Base-by-base conservation (phyloP, 2,888 invertebrate genomes). In the Ptychoptera albimana region DNA sequence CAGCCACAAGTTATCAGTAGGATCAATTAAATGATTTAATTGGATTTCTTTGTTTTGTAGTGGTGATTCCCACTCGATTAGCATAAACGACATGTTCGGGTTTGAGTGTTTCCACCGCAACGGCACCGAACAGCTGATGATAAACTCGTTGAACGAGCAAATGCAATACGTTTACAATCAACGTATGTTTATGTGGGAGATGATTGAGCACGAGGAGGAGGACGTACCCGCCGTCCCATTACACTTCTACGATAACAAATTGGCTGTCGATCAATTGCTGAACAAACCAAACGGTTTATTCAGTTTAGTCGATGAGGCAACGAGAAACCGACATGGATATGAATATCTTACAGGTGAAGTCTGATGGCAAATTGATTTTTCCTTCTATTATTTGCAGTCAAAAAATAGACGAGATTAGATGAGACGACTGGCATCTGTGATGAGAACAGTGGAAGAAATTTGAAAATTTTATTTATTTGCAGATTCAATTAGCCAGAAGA, bases 141-240 rank as follows among this genome's bases (percentile, higher is more conserved):
- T 91, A 2, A 94, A 94, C 59, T 81, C 83, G 1, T 73, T 86
- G 46, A 94, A 93, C 59, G 93, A 94, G 60, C 91, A 93, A 64
- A 74, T 94, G 59, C 92, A 93, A 59, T 93, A 88, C 60, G 79
- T 88, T 53, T 94, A 89, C 62, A 85, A 91, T 56, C 93, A 94
- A 63, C 75, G 85, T 57, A 75, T 88, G 49, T 94, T 93, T 63
- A 80, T 81, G 7, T 91, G 87, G 82, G 93, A 93, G 72, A 81
- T 86, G 79, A 77, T 76, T 52, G 73, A 74, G 58, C 60, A 68
- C 72, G 77, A 80, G 48, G 84, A 84, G 49, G 92, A 93, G 60
- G 82, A 81, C 15, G 71, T 89, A 39, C 74, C 79, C 8, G 69
- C 73, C n/a, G 71, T 75, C 36, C 70, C 73, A 30, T 70, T 89